Conservation (phyloP, 2,113 vertebrate species). For the Nesospiza acunhae region DNA sequence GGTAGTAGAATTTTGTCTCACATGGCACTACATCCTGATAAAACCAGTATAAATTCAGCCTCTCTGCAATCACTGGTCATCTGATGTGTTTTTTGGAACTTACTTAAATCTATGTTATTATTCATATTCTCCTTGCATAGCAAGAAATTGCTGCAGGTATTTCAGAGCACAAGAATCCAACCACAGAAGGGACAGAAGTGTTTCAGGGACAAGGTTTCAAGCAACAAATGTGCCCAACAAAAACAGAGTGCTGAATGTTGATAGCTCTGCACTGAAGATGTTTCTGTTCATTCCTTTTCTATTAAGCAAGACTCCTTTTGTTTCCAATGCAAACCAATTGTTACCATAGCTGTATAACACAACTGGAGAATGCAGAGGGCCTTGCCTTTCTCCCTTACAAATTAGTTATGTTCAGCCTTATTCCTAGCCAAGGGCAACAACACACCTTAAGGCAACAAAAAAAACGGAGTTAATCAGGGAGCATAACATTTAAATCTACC, state of each 20-base stretch:
- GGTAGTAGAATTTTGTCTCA: neutral
- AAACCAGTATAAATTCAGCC: neutral
- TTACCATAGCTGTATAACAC: neutral
- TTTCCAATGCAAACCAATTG: neutral
- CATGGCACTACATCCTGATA: neutral
- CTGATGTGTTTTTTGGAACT: neutral
- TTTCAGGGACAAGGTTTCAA: neutral
- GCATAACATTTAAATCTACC: neutral
- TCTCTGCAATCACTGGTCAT: neutral
- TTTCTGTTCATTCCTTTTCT: neutral
- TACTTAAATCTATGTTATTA: neutral
- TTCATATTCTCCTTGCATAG: neutral
- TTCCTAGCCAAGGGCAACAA: neutral
- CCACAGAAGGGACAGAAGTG: neutral
- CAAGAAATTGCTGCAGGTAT: neutral
- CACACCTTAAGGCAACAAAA: neutral
- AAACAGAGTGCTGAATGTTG: neutral
- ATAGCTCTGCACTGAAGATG: neutral
- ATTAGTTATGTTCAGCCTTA: neutral
- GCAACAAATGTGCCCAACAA: neutral
- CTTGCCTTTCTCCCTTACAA: neutral
- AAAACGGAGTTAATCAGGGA: neutral
- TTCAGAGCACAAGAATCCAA: neutral
- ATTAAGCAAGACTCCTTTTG: neutral
- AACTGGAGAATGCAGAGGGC: neutral